Percentiles rank a stretch among this genome's conserved stretches.
phyloP scores from a whole-genome alignment of 2,797 vertebrate species.

The Prionace glauca region DNA sequence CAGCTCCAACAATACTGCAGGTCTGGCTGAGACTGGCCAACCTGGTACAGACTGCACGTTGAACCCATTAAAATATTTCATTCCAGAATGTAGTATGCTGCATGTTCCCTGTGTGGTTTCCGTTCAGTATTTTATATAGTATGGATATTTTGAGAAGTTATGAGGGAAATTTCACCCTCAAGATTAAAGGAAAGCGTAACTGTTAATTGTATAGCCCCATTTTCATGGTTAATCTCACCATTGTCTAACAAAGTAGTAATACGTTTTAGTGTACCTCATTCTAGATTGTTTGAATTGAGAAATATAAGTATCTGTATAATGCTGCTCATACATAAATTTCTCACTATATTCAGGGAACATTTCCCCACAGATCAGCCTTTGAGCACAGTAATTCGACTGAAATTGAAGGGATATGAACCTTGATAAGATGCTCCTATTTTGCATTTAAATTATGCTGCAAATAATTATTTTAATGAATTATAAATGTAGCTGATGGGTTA shows the following conservation, averaged over 20 bases:
- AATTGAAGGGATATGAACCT: not conserved
- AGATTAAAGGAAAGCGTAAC: not conserved
- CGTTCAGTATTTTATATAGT: not conserved
- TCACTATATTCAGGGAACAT: not conserved
- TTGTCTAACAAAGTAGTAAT: not conserved
- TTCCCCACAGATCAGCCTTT: not conserved
- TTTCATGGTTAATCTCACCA: not conserved
- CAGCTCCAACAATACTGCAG: not conserved
- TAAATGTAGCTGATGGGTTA: not conserved
- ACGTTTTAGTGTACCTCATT: not conserved
- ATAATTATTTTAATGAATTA: not conserved
- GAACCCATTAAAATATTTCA: not conserved
- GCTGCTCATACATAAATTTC: not conserved
- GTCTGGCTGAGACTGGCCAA: not conserved
- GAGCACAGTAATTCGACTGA: not conserved
- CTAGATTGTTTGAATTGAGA: not conserved
- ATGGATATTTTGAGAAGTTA: not conserved
- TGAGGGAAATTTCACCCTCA: not conserved
- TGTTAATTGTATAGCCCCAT: not conserved
- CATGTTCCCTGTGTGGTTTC: not conserved
- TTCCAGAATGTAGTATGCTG: not conserved
- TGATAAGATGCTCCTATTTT: not conserved
- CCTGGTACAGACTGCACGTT: not conserved
- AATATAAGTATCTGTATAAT: not conserved
- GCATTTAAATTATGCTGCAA: not conserved